These are phyloP conservation scores for Fulica atra DNA, from an alignment of 2,113 vertebrate genomes.

Conservation along the genomic window DNA sequence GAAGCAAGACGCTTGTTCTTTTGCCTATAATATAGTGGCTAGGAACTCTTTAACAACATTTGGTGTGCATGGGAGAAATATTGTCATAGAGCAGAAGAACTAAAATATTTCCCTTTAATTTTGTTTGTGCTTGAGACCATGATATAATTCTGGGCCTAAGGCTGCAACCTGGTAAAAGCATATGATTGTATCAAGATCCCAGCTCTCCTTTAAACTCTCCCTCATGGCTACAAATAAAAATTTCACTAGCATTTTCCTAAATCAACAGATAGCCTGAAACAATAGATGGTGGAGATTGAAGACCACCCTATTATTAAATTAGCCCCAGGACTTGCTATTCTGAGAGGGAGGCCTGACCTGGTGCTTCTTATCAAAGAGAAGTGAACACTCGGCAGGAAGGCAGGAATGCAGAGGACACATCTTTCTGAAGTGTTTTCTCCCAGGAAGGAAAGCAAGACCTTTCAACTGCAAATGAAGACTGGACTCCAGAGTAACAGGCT, in stretches of 20 bases:
- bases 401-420: background rate
- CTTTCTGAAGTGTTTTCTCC: background rate
- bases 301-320: constrained; percentile 31
- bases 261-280: constrained; percentile 47
- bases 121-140: constrained; percentile 4
- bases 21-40: background rate
- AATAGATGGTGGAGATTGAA: constrained; percentile 6
- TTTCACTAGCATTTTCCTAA: constrained; percentile 41
- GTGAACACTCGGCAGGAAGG: background rate
- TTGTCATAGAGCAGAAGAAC: background rate
- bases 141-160: background rate
- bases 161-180: background rate
- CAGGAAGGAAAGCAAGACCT: background rate
- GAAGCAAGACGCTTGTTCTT: background rate
- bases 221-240: constrained; percentile 45
- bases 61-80: background rate
- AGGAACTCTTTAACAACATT: background rate
- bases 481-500: background rate
- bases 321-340: constrained; percentile 6
- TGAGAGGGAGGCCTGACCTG: background rate
- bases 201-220: constrained; percentile 23
- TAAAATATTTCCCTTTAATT: constrained; percentile 36
- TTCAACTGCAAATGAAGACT: background rate
- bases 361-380: background rate
- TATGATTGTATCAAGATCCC: constrained; percentile 14